These are phyloP conservation scores for Hydrocynus forskahlii DNA, from an alignment of 2,797 vertebrate species.

Conservation along the genomic window DNA sequence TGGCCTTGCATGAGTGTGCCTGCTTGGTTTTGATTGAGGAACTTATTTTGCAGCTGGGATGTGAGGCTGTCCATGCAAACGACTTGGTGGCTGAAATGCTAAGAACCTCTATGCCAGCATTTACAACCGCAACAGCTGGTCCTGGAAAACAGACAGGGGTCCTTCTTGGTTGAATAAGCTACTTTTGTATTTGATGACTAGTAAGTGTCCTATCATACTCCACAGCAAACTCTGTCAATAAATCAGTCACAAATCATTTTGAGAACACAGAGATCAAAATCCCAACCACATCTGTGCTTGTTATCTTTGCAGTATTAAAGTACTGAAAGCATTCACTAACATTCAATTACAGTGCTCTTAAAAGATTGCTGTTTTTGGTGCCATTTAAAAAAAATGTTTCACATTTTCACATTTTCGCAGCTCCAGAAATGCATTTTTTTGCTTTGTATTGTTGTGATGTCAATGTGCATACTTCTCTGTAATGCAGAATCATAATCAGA, in stretches of 20 bases:
- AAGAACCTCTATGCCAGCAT: not conserved
- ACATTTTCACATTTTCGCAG: too few relatives aligned
- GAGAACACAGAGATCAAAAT: not conserved
- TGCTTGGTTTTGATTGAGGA: slow-evolving; percentile 15
- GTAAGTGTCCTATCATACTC: not conserved
- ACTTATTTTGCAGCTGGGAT: slow-evolving; percentile 25
- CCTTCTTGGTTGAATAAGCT: not conserved
- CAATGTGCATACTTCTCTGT: too few relatives aligned
- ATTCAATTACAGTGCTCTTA: not conserved
- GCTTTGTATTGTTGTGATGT: too few relatives aligned
- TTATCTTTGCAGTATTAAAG: not conserved
- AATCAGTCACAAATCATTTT: not conserved
- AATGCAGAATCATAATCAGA: too few relatives aligned
- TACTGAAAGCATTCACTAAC: not conserved
- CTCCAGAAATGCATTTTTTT: too few relatives aligned
- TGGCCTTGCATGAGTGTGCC: not conserved
- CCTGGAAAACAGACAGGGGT: not conserved
- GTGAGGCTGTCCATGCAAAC: not conserved
- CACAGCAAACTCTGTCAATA: not conserved
- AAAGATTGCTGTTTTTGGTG: too few relatives aligned
- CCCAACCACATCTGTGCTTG: not conserved
- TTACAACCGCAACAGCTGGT: slow-evolving; percentile 6
- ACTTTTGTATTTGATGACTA: not conserved
- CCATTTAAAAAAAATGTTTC: not conserved
- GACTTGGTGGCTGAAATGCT: not conserved